Conservation (phyloP, 2,797 vertebrate species). For the Borostomias antarcticus region DNA sequence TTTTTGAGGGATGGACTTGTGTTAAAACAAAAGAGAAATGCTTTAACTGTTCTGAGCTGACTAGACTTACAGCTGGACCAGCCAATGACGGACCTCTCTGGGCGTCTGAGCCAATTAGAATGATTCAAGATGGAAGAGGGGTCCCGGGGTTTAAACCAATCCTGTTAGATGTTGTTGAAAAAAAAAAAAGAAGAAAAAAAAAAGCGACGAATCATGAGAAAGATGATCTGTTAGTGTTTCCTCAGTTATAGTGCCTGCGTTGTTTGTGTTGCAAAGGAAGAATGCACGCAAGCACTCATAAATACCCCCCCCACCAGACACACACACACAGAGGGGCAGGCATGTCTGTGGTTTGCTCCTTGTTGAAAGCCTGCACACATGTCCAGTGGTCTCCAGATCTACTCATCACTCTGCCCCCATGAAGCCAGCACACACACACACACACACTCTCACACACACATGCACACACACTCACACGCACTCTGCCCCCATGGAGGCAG, state of each 20-base stretch:
- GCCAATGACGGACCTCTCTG: constrained; percentile 15
- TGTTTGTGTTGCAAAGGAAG: constrained; percentile 61
- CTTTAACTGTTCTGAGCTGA: constrained; percentile 46
- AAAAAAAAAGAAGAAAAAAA: too few species aligned
- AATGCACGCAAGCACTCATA: constrained; percentile 55
- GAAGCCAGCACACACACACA: background rate
- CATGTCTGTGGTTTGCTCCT: background rate
- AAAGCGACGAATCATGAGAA: constrained; percentile 35
- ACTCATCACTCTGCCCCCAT: background rate
- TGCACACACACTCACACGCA: constrained; percentile 7
- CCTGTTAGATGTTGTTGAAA: constrained; percentile 33
- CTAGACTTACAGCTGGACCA: constrained; percentile 25
- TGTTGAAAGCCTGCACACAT: constrained; percentile 35
- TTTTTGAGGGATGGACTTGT: constrained; percentile 37
- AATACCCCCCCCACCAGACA: constrained; percentile 9
- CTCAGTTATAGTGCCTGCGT: constrained; percentile 69
- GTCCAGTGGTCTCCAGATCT: constrained; percentile 35
- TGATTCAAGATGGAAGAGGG: constrained; percentile 17
- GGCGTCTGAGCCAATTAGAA: constrained; percentile 25
- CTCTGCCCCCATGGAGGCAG: background rate
- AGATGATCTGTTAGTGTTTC: constrained; percentile 47
- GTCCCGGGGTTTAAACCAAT: constrained; percentile 11
- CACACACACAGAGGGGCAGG: constrained; percentile 25
- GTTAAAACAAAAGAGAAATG: constrained; percentile 23
- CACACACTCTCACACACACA: constrained; percentile 12